These are phyloP conservation scores for Merluccius polli DNA, from an alignment of 2,797 vertebrate genomes.

Conservation along the genomic window DNA sequence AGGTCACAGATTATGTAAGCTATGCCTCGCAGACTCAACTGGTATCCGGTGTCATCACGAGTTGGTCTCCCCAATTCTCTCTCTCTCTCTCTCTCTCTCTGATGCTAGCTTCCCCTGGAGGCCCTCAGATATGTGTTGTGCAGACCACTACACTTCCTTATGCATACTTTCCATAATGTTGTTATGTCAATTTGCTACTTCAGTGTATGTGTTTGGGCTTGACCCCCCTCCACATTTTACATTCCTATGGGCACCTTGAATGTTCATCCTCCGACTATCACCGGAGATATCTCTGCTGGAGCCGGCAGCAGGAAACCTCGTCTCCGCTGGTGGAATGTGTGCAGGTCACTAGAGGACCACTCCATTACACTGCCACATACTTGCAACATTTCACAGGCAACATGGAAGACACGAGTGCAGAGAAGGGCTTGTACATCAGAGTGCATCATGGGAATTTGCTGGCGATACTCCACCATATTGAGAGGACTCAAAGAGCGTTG, in stretches of 20 bases:
- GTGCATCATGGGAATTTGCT: no score
- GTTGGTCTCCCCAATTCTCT: no score
- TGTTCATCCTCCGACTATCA: not conserved
- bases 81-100: no score
- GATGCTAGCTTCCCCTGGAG: no score
- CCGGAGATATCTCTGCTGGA: not conserved
- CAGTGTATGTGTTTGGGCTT: not conserved
- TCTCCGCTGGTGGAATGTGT: not conserved
- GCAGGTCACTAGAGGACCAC: not conserved
- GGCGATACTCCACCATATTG: no score
- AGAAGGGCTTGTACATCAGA: no score
- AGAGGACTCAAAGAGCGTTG: no score
- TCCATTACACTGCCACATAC: not conserved
- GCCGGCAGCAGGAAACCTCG: not conserved
- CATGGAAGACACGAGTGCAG: not conserved
- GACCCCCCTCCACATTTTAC: not conserved
- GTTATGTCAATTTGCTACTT: not conserved
- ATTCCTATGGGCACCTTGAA: not conserved
- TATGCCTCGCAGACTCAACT: no score
- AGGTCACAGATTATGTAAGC: no score
- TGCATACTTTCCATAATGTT: not conserved
- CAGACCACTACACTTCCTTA: no score
- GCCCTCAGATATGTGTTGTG: no score
- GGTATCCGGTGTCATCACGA: no score
- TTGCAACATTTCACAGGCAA: not conserved